Evolutionary conservation across 1,140 invertebrate species (phyloP).

Genomic region (Eupristina koningsbergeri): DNA sequence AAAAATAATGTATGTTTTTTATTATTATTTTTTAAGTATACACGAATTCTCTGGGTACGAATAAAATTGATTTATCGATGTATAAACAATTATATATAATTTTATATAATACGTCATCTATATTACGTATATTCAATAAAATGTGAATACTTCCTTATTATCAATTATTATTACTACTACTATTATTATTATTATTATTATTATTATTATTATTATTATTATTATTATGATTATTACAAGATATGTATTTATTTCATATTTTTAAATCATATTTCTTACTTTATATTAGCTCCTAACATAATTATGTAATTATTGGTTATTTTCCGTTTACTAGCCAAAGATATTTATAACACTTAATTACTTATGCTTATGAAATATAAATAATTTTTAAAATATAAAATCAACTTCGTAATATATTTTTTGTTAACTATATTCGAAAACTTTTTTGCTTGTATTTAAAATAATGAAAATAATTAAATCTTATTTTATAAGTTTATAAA

Average conservation of each 20-base stretch:
- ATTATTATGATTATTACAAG: too few species aligned
- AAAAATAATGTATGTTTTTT: not conserved
- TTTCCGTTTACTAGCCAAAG: not conserved
- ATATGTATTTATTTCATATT: not conserved
- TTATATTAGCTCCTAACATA: too few species aligned
- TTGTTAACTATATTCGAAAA: too few species aligned
- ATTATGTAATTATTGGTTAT: not conserved
- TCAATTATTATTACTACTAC: too few species aligned
- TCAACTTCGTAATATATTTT: not conserved
- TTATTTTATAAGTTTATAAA: too few species aligned
- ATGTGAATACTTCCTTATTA: not conserved
- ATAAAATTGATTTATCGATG: not conserved
- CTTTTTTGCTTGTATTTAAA: too few species aligned
- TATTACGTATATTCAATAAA: not conserved
- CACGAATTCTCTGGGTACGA: not conserved
- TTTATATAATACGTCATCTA: not conserved
- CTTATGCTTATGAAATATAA: not conserved
- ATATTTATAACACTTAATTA: not conserved
- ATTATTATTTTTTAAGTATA: not conserved
- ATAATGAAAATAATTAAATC: too few species aligned
- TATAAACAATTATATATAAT: too few species aligned
- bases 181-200: too few species aligned
- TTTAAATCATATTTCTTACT: not conserved
- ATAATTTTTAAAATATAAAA: not conserved
- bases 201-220: too few species aligned